Evolutionary conservation across 1,140 invertebrate species (phyloP).

Genomic region (Bombus confusus): DNA sequence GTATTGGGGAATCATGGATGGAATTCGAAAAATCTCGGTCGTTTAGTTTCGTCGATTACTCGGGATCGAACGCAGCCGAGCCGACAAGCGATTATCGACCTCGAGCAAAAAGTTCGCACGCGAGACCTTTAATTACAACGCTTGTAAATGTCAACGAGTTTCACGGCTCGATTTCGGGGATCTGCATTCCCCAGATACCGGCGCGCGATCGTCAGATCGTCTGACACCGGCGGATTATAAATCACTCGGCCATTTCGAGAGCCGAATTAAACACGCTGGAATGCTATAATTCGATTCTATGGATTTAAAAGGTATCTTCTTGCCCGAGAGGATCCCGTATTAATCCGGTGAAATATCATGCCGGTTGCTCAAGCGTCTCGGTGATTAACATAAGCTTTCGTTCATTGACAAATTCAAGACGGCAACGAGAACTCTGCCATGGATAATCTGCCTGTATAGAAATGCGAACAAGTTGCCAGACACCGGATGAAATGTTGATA

Average conservation of each 20-base stretch:
- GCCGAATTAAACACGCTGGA: constrained; percentile 60
- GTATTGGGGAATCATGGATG: too few relatives aligned
- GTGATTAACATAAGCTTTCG: constrained; percentile 46
- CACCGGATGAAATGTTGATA: background rate
- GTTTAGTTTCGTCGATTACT: background rate
- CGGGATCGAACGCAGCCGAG: background rate
- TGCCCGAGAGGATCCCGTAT: background rate
- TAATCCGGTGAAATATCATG: constrained; percentile 41
- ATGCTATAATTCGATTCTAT: constrained; percentile 59
- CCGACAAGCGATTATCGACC: constrained; percentile 9
- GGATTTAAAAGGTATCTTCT: constrained; percentile 30
- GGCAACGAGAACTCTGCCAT: constrained; percentile 17
- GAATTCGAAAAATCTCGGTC: constrained; percentile 1
- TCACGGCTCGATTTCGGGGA: constrained; percentile 40
- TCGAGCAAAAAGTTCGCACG: constrained; percentile 15
- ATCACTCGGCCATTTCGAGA: constrained; percentile 53
- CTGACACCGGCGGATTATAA: constrained; percentile 62
- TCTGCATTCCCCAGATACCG: constrained; percentile 55
- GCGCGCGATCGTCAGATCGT: constrained; percentile 47
- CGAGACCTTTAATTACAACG: constrained; percentile 34
- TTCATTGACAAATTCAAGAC: constrained; percentile 44
- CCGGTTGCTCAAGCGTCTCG: background rate
- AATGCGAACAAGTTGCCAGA: background rate
- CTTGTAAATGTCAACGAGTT: constrained; percentile 38
- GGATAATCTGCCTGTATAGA: constrained; percentile 8